Evolutionary conservation across 2,797 vertebrate genomes (phyloP).

Genomic region (Oreochromis grahami): DNA sequence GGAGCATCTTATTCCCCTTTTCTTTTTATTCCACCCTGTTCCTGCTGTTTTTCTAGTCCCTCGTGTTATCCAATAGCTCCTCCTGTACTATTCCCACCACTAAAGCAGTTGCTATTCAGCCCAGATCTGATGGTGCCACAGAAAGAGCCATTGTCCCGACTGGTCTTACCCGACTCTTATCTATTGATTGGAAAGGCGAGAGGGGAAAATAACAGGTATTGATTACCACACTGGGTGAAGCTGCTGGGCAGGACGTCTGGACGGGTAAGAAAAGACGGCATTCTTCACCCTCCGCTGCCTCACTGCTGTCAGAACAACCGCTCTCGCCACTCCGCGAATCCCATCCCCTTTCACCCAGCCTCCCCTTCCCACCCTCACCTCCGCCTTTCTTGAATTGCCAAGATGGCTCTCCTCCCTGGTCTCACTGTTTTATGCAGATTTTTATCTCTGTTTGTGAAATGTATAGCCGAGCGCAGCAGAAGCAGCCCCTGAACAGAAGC

Average conservation of each 20-base stretch:
- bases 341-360: constrained; percentile 37
- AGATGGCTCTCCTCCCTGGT: constrained; percentile 8
- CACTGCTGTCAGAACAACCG: constrained; percentile 65
- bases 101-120: constrained; percentile 64
- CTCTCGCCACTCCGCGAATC: constrained; percentile 26
- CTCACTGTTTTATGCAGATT: constrained; percentile 59
- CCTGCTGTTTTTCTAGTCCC: constrained; percentile 56
- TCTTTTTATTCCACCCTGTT: constrained; percentile 35
- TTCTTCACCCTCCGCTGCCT: constrained; percentile 60
- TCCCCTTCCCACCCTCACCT: constrained; percentile 11
- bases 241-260: constrained; percentile 60
- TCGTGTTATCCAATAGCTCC: constrained; percentile 71
- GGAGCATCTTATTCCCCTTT: constrained; percentile 56
- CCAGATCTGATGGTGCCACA: constrained; percentile 69
- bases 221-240: constrained; percentile 66
- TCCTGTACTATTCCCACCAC: constrained; percentile 69
- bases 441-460: constrained; percentile 76
- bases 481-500: constrained; percentile 52
- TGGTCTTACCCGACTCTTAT: constrained; percentile 65
- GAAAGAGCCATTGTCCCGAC: constrained; percentile 73
- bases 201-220: constrained; percentile 71
- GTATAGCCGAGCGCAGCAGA: constrained; percentile 55
- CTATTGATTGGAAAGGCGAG: constrained; percentile 77
- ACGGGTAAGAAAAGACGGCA: constrained; percentile 65
- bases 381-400: constrained; percentile 54